Base-by-base conservation (phyloP, 2,888 invertebrate genomes). In the Lymantria dispar region DNA sequence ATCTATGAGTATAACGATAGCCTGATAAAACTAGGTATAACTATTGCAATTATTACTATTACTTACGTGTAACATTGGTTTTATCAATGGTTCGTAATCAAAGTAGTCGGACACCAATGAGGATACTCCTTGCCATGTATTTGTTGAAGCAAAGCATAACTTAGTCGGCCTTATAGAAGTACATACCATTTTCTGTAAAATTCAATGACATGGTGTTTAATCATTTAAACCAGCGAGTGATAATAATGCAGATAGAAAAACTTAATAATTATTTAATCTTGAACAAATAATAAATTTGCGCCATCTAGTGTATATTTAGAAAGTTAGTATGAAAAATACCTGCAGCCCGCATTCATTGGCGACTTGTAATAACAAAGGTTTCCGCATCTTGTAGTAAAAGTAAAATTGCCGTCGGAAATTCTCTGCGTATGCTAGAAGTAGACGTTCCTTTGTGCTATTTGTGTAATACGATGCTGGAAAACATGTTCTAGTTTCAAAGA, bases 121-220 rank as follows among this genome's bases (percentile, higher is more conserved):
- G 0, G 96, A 93, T 63, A 95, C 92, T 39, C 95, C 95, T 71
- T 95, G 92, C 94, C 96, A 96, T 41, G 92, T 92, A 70, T 93
- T 93, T 41, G 97, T 91, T 65, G 94, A 94, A 8, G 93, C 90
- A 83, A 93, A 95, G 13, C 95, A 93, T 51, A 97, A 91, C 59
- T 94, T 94, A 11, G 96, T 96, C 15, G 96, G 96, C 41, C 96
- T 92, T 58, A 98, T 93, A 2, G 96, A 94, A 7, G 96, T 96
- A 64, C 96, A 96, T 39, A 98, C 96, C 92, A 98, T 96, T 94
- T 98, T 98, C 96, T 97, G 67, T 7, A 49, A 13, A 9, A 38
- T 37, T 15, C 40, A 13, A 30, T 14, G 36, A 1, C 7, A 14
- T 14, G n/a, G 9, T 7, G 40, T 40, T 38, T 40, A 40, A 14